Evolutionary conservation across 2,797 vertebrate genomes (phyloP), one percentile per base, ranked within the genome.

Genomic region (Carapus acus): DNA sequence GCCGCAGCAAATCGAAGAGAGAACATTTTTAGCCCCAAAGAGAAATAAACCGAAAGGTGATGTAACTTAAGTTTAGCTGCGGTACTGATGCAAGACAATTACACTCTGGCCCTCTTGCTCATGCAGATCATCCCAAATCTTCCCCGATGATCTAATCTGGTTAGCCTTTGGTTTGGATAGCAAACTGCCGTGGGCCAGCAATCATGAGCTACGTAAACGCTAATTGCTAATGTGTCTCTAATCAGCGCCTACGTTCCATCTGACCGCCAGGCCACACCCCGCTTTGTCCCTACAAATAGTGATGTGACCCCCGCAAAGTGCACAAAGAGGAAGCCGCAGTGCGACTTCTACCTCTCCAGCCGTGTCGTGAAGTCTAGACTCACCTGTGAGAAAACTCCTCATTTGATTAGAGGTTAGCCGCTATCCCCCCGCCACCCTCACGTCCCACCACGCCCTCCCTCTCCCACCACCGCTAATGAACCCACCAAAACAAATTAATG

Each of bases 1-100:
- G 70, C 61, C 68, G 74, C 57, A 73, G 54, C 65, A 79, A 85
- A 84, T 70, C 79, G 71, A 82, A 83, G 77, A 64, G 73, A 42
- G 71, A 74, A 74, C 79, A 69, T 73, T 84, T 85, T 80, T 67
- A 61, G 47, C 50, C 34, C 31, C 6, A 65, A 67, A 73, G 69
- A 69, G 44, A 49, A 47, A 70, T 64, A 66, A 47, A 67, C 47
- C 13, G 23, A 12, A 6, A 48, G 16, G 24, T 83, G 69, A 83
- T 70, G 61, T 77, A 82, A 83, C 60, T n/a, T n/a, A n/a, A n/a
- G n/a, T n/a, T n/a, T n/a, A n/a, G n/a, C n/a, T n/a, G n/a, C n/a
- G n/a, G n/a, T n/a, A n/a, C n/a, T n/a, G n/a, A n/a, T n/a, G n/a
- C n/a, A n/a, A n/a, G n/a, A n/a, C n/a, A n/a, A 29, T 29, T 11